Evolutionary conservation across 1,140 invertebrate genomes (phyloP).

Genomic region (Drosophila subobscura): DNA sequence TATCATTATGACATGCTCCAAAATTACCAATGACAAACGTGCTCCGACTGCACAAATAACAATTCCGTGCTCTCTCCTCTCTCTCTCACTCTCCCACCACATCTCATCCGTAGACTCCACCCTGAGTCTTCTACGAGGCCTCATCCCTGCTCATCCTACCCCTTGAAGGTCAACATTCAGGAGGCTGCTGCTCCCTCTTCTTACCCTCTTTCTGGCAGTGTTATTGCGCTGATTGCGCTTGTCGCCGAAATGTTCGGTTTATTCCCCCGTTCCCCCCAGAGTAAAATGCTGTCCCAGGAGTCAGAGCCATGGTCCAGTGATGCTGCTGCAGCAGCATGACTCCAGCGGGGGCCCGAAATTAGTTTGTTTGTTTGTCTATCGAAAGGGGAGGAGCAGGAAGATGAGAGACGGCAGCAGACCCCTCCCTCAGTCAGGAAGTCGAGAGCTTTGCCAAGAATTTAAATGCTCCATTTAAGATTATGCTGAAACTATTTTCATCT

Average conservation of each 20-base stretch:
- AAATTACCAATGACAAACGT: conserved; percentile 82
- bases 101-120: not conserved
- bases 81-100: conserved; percentile 11
- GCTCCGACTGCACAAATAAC: conserved; percentile 54
- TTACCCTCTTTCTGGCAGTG: conserved; percentile 23
- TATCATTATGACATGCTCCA: conserved; percentile 80
- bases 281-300: conserved; percentile 1
- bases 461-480: conserved; percentile 72
- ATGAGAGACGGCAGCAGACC: not conserved
- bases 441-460: conserved; percentile 58
- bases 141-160: not conserved
- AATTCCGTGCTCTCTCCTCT: conserved; percentile 18
- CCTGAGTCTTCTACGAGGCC: not conserved
- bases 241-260: conserved; percentile 43
- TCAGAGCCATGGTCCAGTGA: conserved; percentile 54
- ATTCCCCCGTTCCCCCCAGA: not conserved
- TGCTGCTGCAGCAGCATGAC: conserved; percentile 43
- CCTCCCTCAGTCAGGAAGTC: conserved; percentile 40
- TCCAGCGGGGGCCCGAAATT: conserved; percentile 55
- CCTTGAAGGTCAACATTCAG: conserved; percentile 49
- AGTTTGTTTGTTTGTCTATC: conserved; percentile 74
- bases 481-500: conserved; percentile 70
- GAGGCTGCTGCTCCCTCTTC: conserved; percentile 31
- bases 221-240: conserved; percentile 60
- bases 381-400: conserved; percentile 17